Evolutionary conservation across 2,113 vertebrate genomes (phyloP).

Genomic region (Gasterosteus aculeatus): DNA sequence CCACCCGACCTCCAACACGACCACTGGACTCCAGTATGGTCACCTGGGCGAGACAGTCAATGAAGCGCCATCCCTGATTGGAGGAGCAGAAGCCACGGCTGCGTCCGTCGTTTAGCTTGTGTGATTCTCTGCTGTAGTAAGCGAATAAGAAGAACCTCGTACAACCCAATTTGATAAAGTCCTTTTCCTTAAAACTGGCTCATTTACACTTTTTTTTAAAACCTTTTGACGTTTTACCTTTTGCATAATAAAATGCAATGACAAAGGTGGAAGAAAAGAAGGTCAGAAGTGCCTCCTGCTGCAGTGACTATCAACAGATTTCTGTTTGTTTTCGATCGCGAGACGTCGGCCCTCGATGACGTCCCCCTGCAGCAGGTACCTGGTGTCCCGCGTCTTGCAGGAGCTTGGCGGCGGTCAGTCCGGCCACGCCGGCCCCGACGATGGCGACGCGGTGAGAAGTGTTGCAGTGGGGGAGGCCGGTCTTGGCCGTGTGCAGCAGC

Average conservation of each 20-base stretch:
- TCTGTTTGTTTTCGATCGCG: not conserved
- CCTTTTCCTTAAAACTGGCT: too few relatives aligned
- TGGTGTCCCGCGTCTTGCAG: constrained; percentile 64
- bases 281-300: too few relatives aligned
- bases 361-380: constrained; percentile 2
- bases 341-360: too few relatives aligned
- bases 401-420: constrained; percentile 55
- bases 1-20: constrained; percentile 48
- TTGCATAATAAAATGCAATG: too few relatives aligned
- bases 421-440: constrained; percentile 59
- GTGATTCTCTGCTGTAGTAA: too few relatives aligned
- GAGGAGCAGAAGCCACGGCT: not conserved
- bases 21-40: constrained; percentile 55
- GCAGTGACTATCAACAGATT: not conserved
- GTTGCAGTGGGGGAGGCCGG: not conserved
- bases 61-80: not conserved
- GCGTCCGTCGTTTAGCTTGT: too few relatives aligned
- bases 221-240: too few relatives aligned
- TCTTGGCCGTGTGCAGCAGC: not conserved
- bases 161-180: too few relatives aligned
- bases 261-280: too few relatives aligned
- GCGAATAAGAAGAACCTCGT: too few relatives aligned
- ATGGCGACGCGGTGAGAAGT: constrained; percentile 30
- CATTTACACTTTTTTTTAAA: too few relatives aligned
- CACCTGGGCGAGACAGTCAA: constrained; percentile 26